Percentiles rank a stretch among this genome's conserved stretches.
Conservation (phyloP, 2,113 vertebrate species). For the Rafetus swinhoei region DNA sequence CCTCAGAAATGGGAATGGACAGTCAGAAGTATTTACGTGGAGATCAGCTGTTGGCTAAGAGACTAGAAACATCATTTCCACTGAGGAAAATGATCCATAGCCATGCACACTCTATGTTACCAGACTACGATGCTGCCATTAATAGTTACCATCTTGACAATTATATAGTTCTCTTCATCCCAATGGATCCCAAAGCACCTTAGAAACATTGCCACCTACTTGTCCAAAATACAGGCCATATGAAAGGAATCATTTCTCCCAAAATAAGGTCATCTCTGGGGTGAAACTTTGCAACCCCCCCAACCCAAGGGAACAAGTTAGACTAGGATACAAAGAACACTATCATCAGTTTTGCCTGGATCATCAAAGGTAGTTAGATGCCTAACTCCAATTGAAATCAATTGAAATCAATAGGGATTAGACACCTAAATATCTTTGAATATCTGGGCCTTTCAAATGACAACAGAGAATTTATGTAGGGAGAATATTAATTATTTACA, state of each 20-base stretch:
- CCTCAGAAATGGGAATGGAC: background rate
- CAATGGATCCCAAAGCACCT: fast-evolving
- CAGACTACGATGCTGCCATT: fast-evolving
- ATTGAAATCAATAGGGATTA: too few relatives aligned
- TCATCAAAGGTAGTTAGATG: too few relatives aligned
- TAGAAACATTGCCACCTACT: background rate
- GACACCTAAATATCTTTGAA: too few relatives aligned
- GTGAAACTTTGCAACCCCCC: too few relatives aligned
- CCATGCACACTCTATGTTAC: background rate
- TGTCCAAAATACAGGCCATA: background rate
- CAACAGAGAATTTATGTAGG: too few relatives aligned
- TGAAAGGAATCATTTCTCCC: background rate
- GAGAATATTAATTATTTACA: too few relatives aligned
- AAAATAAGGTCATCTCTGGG: too few relatives aligned
- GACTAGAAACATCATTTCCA: background rate
- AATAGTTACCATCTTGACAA: background rate
- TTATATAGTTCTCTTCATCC: background rate
- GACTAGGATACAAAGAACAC: too few relatives aligned
- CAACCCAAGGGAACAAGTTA: too few relatives aligned
- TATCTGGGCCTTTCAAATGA: too few relatives aligned
- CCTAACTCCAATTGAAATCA: too few relatives aligned
- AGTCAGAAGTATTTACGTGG: background rate
- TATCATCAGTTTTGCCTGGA: too few relatives aligned
- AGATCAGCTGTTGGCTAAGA: fast-evolving
- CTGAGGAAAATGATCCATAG: background rate